Percentiles rank a stretch among this genome's conserved stretches.
These are phyloP conservation scores for Siniperca scherzeri DNA, from an alignment of 2,797 vertebrate genomes.

Conservation along the genomic window DNA sequence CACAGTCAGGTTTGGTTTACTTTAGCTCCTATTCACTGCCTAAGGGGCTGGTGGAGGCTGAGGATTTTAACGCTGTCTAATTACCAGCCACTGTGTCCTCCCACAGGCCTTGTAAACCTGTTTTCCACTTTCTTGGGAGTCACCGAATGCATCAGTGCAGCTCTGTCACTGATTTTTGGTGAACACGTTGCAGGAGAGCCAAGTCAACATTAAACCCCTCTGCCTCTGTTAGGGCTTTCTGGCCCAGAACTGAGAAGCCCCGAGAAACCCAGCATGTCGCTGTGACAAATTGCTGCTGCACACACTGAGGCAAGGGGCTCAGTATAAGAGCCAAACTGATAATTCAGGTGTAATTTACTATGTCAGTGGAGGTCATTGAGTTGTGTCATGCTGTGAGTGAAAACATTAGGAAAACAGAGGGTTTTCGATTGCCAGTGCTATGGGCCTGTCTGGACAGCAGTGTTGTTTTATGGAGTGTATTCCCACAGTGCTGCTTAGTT, in stretches of 20 bases:
- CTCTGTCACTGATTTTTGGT: slow-evolving; percentile 53
- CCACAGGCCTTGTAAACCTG: slow-evolving; percentile 76
- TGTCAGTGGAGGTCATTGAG: slow-evolving; percentile 64
- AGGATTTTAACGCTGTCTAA: slow-evolving; percentile 81
- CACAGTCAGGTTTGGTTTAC: slow-evolving; percentile 80
- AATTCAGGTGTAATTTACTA: slow-evolving; percentile 75
- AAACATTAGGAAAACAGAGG: slow-evolving; percentile 48
- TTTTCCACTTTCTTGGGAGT: slow-evolving; percentile 79
- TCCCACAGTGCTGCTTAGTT: slow-evolving; percentile 39
- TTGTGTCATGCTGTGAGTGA: slow-evolving; percentile 57
- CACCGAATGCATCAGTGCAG: slow-evolving; percentile 60
- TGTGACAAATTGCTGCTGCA: slow-evolving; percentile 64
- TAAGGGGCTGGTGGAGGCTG: slow-evolving; percentile 73
- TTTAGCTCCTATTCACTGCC: slow-evolving; percentile 72
- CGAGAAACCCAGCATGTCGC: slow-evolving; percentile 51
- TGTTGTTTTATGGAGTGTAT: slow-evolving; percentile 31
- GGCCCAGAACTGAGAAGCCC: slow-evolving; percentile 49
- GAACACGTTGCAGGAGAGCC: slow-evolving; percentile 51
- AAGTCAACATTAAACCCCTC: slow-evolving; percentile 47
- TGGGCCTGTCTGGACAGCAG: slow-evolving; percentile 35
- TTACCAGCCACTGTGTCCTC: slow-evolving; percentile 81
- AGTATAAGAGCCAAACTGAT: slow-evolving; percentile 66
- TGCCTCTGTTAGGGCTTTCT: slow-evolving; percentile 41
- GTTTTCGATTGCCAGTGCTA: slow-evolving; percentile 12
- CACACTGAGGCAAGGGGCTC: slow-evolving; percentile 50